Conservation (phyloP, 2,113 vertebrate genomes). For the Gymnarchus niloticus region DNA sequence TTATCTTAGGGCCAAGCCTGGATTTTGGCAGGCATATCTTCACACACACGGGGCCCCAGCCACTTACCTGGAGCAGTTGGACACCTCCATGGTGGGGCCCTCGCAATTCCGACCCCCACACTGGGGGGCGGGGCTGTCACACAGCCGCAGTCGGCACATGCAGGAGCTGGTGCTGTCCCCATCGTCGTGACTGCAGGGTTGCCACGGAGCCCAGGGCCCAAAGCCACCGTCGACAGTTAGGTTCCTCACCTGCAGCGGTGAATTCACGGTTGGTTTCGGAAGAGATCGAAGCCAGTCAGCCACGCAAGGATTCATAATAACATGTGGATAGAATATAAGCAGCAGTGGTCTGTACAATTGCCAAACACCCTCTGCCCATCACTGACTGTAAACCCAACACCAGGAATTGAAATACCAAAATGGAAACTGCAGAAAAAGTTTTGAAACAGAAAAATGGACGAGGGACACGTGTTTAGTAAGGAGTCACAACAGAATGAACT, state of each 20-base stretch:
- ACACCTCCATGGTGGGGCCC: slow-evolving; percentile 83
- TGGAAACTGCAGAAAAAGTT: background rate
- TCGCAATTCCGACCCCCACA: slow-evolving; percentile 82
- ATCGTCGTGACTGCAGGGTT: slow-evolving; percentile 85
- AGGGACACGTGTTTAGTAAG: background rate
- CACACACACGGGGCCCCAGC: background rate
- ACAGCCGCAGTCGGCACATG: slow-evolving; percentile 81
- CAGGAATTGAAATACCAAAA: too few species aligned
- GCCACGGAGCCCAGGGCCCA: slow-evolving; percentile 87
- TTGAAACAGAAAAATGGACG: background rate
- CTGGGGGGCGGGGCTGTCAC: slow-evolving; percentile 78
- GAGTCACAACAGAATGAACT: background rate
- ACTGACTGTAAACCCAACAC: background rate
- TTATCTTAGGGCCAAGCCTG: too few species aligned
- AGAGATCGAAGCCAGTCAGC: background rate
- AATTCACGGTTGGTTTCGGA: background rate
- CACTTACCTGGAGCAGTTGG: slow-evolving; percentile 92
- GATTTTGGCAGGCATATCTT: background rate
- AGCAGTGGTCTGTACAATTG: too few species aligned
- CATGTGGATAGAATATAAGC: too few species aligned
- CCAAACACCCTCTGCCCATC: too few species aligned
- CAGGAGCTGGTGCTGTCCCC: slow-evolving; percentile 82
- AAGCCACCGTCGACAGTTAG: slow-evolving; percentile 79
- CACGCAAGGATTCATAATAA: too few species aligned
- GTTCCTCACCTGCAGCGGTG: slow-evolving; percentile 73